Percentiles rank a stretch among this genome's conserved stretches.
Conservation (phyloP, 2,888 invertebrate genomes). For the Serripes groenlandicus region DNA sequence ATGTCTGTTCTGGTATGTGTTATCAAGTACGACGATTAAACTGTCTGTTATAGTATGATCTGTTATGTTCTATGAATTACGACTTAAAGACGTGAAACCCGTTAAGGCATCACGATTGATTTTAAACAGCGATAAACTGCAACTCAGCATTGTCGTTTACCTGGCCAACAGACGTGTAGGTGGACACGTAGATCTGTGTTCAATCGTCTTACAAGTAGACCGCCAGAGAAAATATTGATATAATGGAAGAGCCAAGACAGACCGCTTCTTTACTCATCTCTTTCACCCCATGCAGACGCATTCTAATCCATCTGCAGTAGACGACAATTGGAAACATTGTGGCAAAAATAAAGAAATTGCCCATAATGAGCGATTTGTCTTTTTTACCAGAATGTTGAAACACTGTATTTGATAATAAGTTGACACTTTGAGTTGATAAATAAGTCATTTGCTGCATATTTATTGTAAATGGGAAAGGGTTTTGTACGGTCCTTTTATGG, state of each 20-base stretch:
- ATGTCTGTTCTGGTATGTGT: too few relatives aligned
- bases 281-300: neutral
- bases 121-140: too few relatives aligned
- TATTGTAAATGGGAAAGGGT: neutral
- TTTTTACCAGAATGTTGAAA: neutral
- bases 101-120: too few relatives aligned
- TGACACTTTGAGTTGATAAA: neutral
- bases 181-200: too few relatives aligned
- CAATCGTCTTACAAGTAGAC: neutral
- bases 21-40: too few relatives aligned
- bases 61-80: too few relatives aligned
- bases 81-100: too few relatives aligned
- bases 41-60: too few relatives aligned
- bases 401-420: neutral
- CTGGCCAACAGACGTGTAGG: too few relatives aligned
- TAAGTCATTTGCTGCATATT: too few relatives aligned
- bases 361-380: neutral
- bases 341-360: constrained; percentile 8
- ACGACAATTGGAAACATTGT: neutral
- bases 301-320: neutral
- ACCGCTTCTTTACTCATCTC: neutral
- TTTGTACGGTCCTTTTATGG: too few relatives aligned
- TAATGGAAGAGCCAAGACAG: neutral
- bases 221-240: neutral
- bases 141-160: too few relatives aligned